A percentile compares a stretch with the other conserved stretches of the same genome.
These are phyloP conservation scores for Acanthurus lineatus DNA, from an alignment of 2,797 vertebrate species.

Conservation along the genomic window DNA sequence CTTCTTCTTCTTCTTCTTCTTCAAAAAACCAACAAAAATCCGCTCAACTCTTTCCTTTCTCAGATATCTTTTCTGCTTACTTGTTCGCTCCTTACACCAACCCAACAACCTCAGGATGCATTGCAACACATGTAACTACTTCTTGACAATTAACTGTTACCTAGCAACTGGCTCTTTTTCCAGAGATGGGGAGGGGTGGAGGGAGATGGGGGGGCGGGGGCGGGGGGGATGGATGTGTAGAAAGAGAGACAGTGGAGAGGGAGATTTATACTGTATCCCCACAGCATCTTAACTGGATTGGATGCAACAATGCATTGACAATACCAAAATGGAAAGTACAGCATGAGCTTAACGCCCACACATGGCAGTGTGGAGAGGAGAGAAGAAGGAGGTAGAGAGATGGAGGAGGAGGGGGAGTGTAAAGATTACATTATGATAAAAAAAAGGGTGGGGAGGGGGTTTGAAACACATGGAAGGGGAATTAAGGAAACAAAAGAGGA, in stretches of 20 bases:
- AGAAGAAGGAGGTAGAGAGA: slow-evolving; percentile 21
- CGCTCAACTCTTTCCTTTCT: not conserved
- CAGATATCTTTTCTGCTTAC: slow-evolving; percentile 51
- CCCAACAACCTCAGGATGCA: slow-evolving; percentile 83
- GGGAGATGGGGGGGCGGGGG: slow-evolving; percentile 22
- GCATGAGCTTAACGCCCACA: slow-evolving; percentile 84
- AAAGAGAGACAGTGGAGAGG: slow-evolving; percentile 43
- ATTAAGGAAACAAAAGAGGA: slow-evolving; percentile 21
- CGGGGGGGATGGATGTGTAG: slow-evolving; percentile 19
- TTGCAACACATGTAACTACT: slow-evolving; percentile 89
- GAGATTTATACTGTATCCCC: not conserved
- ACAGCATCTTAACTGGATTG: slow-evolving; percentile 72
- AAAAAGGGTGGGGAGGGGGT: not conserved
- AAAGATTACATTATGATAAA: slow-evolving; percentile 61
- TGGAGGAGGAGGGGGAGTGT: slow-evolving; percentile 25
- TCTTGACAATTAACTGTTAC: slow-evolving; percentile 92
- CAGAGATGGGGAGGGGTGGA: slow-evolving; percentile 59
- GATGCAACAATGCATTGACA: slow-evolving; percentile 85
- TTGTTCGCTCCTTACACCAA: slow-evolving; percentile 64
- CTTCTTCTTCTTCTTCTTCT: too few species aligned
- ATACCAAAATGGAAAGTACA: slow-evolving; percentile 85
- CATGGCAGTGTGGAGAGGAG: slow-evolving; percentile 49
- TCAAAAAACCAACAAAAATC: not conserved
- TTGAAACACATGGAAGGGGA: slow-evolving; percentile 7
- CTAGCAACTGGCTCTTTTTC: slow-evolving; percentile 89